These are phyloP conservation scores for Papilio demoleus DNA, from an alignment of 2,888 invertebrate species.

Conservation along the genomic window DNA sequence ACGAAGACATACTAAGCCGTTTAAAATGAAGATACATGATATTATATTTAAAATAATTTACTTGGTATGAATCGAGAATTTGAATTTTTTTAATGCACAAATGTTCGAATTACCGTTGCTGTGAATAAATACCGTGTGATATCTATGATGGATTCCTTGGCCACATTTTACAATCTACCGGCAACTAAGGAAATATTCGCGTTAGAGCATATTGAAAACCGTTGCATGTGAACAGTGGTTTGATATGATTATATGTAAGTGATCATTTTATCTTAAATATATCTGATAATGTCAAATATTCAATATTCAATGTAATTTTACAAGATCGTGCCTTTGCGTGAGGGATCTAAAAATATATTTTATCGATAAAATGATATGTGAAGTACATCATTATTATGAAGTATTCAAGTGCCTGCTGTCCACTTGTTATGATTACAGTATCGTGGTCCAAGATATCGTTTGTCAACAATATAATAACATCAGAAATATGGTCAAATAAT, in stretches of 20 bases:
- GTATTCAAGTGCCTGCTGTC: slow-evolving; percentile 27
- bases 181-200: too few species aligned
- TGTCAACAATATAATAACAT: slow-evolving; percentile 18
- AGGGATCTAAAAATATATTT: neutral
- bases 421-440: slow-evolving; percentile 36
- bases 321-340: neutral
- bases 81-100: too few species aligned
- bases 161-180: too few species aligned
- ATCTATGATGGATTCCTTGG: too few species aligned
- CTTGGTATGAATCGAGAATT: too few species aligned
- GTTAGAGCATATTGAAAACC: too few species aligned
- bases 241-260: neutral
- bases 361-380: slow-evolving; percentile 24
- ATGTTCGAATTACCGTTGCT: too few species aligned
- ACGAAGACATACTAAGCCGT: too few species aligned
- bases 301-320: neutral
- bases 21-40: too few species aligned
- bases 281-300: neutral
- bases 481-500: slow-evolving; percentile 28
- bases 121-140: too few species aligned
- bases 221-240: too few species aligned
- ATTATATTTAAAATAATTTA: too few species aligned
- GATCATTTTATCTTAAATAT: neutral
- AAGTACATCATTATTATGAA: slow-evolving; percentile 25
- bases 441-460: slow-evolving; percentile 16